phyloP scores from a whole-genome alignment of 2,888 invertebrate genomes.

The Pachymerium ferrugineum region DNA sequence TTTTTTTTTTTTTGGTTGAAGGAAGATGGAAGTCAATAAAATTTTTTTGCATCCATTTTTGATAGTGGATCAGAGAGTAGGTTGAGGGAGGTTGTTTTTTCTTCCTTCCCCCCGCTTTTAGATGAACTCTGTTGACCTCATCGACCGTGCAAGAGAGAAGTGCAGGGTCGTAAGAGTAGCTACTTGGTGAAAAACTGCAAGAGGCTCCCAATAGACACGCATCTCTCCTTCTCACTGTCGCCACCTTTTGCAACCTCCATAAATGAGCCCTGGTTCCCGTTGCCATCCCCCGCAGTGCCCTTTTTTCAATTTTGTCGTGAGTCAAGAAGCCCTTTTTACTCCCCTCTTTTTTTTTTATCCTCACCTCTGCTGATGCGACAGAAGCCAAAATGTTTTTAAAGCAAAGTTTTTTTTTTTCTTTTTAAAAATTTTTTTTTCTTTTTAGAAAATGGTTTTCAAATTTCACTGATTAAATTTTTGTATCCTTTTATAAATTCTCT shows the following conservation, averaged over 20 bases:
- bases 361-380: neutral
- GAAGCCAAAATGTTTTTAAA: neutral
- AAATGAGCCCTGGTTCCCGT: conserved; percentile 2
- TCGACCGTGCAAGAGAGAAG: neutral
- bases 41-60: no score
- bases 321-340: conserved; percentile 2
- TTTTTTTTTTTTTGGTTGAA: no score
- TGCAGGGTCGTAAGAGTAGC: neutral
- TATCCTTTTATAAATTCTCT: no score
- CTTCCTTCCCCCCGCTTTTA: neutral
- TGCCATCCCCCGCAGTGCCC: neutral
- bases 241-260: conserved; percentile 2
- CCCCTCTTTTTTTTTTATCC: neutral
- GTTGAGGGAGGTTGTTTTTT: neutral
- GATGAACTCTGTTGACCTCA: neutral
- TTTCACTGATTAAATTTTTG: no score
- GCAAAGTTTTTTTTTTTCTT: neutral
- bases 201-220: conserved; percentile 2
- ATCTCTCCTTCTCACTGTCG: neutral
- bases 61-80: neutral
- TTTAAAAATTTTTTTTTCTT: neutral
- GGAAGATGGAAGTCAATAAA: no score
- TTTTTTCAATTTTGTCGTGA: neutral
- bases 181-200: neutral
- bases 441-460: no score